phyloP scores from a whole-genome alignment of 1,140 invertebrate genomes.

The Drosophila jambulina region DNA sequence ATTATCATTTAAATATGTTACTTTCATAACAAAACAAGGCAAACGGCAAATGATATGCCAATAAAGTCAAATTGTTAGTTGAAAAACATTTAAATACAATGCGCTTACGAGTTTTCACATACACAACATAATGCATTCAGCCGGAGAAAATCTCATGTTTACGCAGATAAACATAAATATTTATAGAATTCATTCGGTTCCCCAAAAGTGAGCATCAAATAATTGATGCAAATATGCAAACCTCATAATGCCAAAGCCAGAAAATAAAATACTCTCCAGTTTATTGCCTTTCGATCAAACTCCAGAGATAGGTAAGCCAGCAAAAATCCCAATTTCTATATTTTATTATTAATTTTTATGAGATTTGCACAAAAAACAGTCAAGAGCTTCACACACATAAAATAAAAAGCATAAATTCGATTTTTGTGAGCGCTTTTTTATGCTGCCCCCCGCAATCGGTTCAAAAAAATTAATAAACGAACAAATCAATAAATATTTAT shows the following conservation, averaged over 20 bases:
- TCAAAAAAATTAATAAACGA: slow-evolving; percentile 43
- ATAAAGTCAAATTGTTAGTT: slow-evolving; percentile 13
- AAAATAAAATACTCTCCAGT: slow-evolving; percentile 35
- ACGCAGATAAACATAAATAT: slow-evolving; percentile 32
- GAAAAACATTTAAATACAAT: slow-evolving; percentile 27
- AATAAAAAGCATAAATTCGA: slow-evolving; percentile 58
- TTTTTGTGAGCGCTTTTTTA: slow-evolving; percentile 48
- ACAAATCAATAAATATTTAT: slow-evolving; percentile 76
- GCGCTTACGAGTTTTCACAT: slow-evolving; percentile 7
- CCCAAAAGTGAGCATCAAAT: slow-evolving; percentile 38
- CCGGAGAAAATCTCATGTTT: slow-evolving; percentile 26
- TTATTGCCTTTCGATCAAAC: slow-evolving; percentile 35
- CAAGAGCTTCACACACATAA: not conserved
- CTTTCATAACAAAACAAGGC: not conserved
- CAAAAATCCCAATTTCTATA: slow-evolving; percentile 23
- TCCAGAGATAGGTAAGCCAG: slow-evolving; percentile 1
- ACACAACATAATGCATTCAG: slow-evolving; percentile 8
- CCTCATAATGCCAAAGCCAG: slow-evolving; percentile 22
- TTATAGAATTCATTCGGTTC: slow-evolving; percentile 22
- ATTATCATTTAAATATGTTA: not conserved
- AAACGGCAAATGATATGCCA: slow-evolving; percentile 5
- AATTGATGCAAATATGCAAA: slow-evolving; percentile 37
- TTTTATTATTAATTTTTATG: slow-evolving; percentile 58
- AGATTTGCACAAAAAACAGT: slow-evolving; percentile 29
- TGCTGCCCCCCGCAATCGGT: slow-evolving; percentile 14